Evolutionary conservation across 1,140 invertebrate genomes (phyloP), one percentile per base, ranked within the genome.

Genomic region (Cherax destructor): DNA sequence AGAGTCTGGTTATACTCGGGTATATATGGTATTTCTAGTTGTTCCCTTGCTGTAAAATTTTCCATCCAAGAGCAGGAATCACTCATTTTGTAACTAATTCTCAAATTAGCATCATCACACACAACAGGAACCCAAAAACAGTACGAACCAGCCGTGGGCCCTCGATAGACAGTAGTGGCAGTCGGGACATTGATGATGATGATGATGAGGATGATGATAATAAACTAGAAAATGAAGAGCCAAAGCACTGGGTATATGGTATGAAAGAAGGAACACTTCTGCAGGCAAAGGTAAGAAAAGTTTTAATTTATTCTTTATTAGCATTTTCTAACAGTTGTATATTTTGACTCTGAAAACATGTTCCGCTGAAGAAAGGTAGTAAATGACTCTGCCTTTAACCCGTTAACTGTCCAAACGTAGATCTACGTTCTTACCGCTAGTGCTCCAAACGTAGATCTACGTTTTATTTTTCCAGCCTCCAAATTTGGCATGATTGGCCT

Each of bases 181-280:
- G 83, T 83, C 87, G 86, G 18, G 91, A 88, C 77, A 56, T 93
- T 80, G 94, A 93, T 87, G 93, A 92, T 21, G 92, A 93, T 72
- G 93, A 94, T 83, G 94, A 94, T 83, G 93, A 92, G 56, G 93
- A 93, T 72, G 93, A 93, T 80, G 92, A 93, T 65, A 88, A 93
- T 72, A 91, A 91, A 80, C 21, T 80, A 52, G 65, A 79, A 13
- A 88, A 74, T 83, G 88, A 92, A 79, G 92, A 91, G 30, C 92
- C 92, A 16, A 88, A 88, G 18, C 92, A 93, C 65, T 93, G 92
- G 92, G 92, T 93, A 4, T 93, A 92, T 87, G 92, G 92, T 6
- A 90, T 93, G 88, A 93, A 93, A 85, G 92, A 93, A 83, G 92
- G 92, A 24, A 93, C 92, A 41, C 61, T 93, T 78, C 65, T 93